These are phyloP conservation scores for Siderastrea siderea DNA, from an alignment of 92 coral and sea anemone genomes.

Conservation along the genomic window DNA sequence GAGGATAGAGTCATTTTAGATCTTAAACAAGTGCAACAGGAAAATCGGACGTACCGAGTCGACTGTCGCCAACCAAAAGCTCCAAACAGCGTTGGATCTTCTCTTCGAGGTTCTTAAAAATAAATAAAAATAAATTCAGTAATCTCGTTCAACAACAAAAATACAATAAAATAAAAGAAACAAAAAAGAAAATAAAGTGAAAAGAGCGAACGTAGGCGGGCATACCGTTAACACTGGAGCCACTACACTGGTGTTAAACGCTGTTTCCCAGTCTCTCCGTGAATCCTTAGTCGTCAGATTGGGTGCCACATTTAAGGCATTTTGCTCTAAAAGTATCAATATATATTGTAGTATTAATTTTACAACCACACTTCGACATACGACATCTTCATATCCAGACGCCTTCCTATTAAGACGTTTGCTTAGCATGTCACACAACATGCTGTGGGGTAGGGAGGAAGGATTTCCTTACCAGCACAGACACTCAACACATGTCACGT, in stretches of 20 bases:
- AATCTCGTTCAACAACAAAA: neutral
- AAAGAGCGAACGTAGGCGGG: neutral
- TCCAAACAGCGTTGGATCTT: conserved; percentile 42
- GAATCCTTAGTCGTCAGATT: conserved; percentile 57
- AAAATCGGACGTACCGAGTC: conserved; percentile 70
- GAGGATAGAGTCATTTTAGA: neutral
- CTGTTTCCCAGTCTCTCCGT: conserved; percentile 82
- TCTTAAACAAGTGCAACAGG: neutral
- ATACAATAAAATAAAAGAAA: neutral
- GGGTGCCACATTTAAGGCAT: neutral
- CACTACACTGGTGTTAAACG: conserved; percentile 62
- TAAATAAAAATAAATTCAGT: neutral
- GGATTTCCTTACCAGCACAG: too few species aligned
- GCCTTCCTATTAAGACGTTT: too few species aligned
- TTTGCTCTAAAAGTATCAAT: conserved; percentile 17
- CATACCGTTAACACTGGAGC: conserved; percentile 77
- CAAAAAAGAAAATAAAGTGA: neutral
- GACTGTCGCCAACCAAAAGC: conserved; percentile 73
- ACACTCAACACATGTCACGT: too few species aligned
- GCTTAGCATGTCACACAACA: too few species aligned
- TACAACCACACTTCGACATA: too few species aligned
- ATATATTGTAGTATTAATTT: too few species aligned
- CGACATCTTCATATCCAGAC: too few species aligned
- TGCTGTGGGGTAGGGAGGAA: too few species aligned
- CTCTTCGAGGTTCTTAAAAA: conserved; percentile 50